Evolutionary conservation across 2,113 vertebrate species (phyloP).

Genomic region (Eretmochelys imbricata): DNA sequence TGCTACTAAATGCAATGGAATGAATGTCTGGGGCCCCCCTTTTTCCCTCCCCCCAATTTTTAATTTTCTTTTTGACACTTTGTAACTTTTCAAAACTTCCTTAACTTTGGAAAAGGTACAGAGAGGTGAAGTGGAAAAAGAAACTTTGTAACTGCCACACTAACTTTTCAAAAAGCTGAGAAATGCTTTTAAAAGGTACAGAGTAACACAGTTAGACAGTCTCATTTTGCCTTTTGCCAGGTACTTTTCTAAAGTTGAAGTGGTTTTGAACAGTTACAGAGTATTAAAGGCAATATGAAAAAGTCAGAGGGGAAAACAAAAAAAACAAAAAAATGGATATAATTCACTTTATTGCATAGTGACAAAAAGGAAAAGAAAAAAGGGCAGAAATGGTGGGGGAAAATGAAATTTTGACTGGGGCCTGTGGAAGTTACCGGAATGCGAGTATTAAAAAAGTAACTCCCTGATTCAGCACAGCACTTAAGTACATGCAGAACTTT

Average conservation of each 20-base stretch:
- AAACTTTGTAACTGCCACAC: not conserved
- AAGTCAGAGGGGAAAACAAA: not conserved
- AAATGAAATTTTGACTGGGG: not conserved
- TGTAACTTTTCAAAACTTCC: conserved; percentile 7
- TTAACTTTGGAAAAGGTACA: not conserved
- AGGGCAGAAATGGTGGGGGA: not conserved
- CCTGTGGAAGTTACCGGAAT: not conserved
- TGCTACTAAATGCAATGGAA: not conserved
- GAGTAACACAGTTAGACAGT: not conserved
- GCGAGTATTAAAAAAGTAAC: not conserved
- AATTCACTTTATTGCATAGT: not conserved
- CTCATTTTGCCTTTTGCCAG: not conserved
- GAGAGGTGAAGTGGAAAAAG: not conserved
- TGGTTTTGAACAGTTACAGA: not conserved
- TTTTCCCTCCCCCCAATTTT: not conserved
- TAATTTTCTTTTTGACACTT: not conserved
- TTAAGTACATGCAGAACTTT: not conserved
- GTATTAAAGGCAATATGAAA: not conserved
- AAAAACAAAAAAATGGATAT: not conserved
- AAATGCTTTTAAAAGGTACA: not conserved
- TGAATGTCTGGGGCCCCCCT: rapidly evolving
- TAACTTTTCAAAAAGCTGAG: not conserved
- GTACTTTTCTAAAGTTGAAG: not conserved
- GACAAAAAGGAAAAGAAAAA: not conserved
- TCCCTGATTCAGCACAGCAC: not conserved